Percentiles rank a stretch among this genome's conserved stretches.
Evolutionary conservation across 2,113 vertebrate species (phyloP).

Genomic region (Lampris megalopsis): DNA sequence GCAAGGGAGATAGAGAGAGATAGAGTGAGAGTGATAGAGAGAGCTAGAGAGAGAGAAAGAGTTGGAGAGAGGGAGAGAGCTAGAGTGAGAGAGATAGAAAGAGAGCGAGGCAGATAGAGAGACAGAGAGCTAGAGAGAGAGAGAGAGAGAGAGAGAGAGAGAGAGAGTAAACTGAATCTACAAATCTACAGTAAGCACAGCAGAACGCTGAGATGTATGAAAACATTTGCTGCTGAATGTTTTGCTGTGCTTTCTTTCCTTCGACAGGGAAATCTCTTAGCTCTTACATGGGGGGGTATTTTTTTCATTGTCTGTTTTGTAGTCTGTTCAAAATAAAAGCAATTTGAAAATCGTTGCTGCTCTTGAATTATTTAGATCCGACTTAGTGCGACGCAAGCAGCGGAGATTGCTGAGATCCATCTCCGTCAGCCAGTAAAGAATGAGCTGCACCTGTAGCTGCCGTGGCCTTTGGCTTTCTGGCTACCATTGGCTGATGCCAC

Average conservation of each 20-base stretch:
- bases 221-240: slow-evolving; percentile 62
- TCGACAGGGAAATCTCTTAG: slow-evolving; percentile 68
- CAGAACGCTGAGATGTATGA: slow-evolving; percentile 61
- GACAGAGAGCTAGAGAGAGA: too few species aligned
- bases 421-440: slow-evolving; percentile 81
- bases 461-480: slow-evolving; percentile 76
- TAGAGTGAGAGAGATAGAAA: too few species aligned
- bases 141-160: neutral
- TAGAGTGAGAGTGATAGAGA: too few species aligned
- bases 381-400: slow-evolving; percentile 77
- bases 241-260: slow-evolving; percentile 42
- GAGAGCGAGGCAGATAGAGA: too few species aligned
- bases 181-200: slow-evolving; percentile 31
- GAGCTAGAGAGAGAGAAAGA: too few species aligned
- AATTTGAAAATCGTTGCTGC: slow-evolving; percentile 76
- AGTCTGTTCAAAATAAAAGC: slow-evolving; percentile 80
- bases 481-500: slow-evolving; percentile 55
- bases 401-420: slow-evolving; percentile 85
- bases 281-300: slow-evolving; percentile 11
- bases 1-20: too few species aligned
- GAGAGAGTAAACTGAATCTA: slow-evolving; percentile 16
- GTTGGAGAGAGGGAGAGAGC: too few species aligned
- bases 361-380: slow-evolving; percentile 85
- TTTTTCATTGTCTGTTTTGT: slow-evolving; percentile 66
- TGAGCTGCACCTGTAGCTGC: slow-evolving; percentile 81